Conservation (phyloP, 2,113 vertebrate species). For the Myrmecobius fasciatus region DNA sequence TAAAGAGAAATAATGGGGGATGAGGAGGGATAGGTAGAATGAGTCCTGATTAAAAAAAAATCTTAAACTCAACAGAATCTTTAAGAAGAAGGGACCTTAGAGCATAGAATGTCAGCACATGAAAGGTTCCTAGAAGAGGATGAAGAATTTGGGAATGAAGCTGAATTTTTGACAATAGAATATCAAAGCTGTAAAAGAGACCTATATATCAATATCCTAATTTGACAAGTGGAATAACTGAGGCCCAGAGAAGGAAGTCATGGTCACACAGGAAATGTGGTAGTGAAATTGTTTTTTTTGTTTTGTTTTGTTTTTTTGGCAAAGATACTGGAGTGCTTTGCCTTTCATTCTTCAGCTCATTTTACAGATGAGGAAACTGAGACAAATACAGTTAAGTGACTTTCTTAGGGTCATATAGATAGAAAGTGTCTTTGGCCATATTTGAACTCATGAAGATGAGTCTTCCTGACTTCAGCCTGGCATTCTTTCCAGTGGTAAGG, state of each 20-base stretch:
- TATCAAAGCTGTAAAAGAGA: not conserved
- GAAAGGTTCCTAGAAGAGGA: not conserved
- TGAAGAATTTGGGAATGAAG: not conserved
- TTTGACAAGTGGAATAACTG: not conserved
- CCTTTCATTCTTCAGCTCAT: no score
- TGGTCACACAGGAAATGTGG: not conserved
- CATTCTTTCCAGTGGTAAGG: not conserved
- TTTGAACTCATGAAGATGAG: no score
- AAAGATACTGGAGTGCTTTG: no score
- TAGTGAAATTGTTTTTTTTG: no score
- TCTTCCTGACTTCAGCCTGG: no score
- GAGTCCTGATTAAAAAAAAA: not conserved
- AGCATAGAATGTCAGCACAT: not conserved
- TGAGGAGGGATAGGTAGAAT: not conserved
- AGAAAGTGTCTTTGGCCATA: no score
- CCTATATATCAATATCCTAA: not conserved
- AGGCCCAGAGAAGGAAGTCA: not conserved
- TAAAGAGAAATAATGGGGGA: not conserved
- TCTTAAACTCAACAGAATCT: not conserved
- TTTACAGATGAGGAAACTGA: no score
- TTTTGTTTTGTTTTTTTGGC: no score
- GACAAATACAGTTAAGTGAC: no score
- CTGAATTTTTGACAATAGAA: not conserved
- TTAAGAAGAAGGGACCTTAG: not conserved
- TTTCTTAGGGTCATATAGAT: no score